Base-by-base conservation (phyloP, 92 coral and sea anemone species). In the Siderastrea siderea region DNA sequence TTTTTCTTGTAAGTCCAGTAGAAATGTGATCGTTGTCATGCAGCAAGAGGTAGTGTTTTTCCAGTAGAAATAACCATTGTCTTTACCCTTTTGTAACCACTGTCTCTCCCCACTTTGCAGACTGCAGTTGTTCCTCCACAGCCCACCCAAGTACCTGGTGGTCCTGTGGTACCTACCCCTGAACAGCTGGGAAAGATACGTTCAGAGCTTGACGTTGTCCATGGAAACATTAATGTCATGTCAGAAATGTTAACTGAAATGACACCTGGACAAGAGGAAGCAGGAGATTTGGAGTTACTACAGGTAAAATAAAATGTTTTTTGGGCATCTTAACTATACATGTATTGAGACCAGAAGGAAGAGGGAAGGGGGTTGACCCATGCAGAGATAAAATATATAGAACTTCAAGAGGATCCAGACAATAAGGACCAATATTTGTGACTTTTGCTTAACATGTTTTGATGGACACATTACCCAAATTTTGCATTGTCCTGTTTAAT, bases 221-320 rank as follows among this genome's bases (percentile, higher is more conserved):
- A 97, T 80, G 99, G 98, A 12, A 97, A 97, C 78, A 91, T 95
- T 12, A 89, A 88, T 64, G 98, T 97, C 49, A 97, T 97, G 99
- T 97, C 99, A 0, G 99, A 97, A 83, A 97, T 97, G 99, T 75
- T 97, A 86, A 97, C 97, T 57, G 96, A 92, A 74, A 90, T 97
- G 91, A 95, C 96, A n/a, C 97, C 96, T 47, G 96, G 97, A 6
- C 98, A 93, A 63, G 97, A 97, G 61, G 97, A 92, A 78, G 87
- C 92, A 53, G 99, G 98, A 10, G 99, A 97, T 77, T 67, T 90
- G 79, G 95, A 94, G 63, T 75, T 97, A 38, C 68, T 97, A 47
- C 96, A 94, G 89, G 99, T 97, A 83, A 55, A 58, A 26, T 26
- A 26, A 26, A 26, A 26, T 26, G 38, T 26, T 26, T 26, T 26